These are phyloP conservation scores for Melanaphis sacchari DNA, from an alignment of 1,140 invertebrate genomes.

Conservation along the genomic window DNA sequence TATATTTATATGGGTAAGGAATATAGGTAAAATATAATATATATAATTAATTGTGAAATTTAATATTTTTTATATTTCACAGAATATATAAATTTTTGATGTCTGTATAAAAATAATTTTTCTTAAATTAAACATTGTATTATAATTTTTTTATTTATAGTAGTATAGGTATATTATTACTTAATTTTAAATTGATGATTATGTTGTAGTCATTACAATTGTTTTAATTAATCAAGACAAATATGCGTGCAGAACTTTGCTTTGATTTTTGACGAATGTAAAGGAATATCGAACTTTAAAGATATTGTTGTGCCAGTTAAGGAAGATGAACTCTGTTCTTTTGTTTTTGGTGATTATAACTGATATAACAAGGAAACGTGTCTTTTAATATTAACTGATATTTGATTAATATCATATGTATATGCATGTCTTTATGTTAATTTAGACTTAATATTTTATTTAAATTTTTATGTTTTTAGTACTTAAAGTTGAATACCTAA, in stretches of 20 bases:
- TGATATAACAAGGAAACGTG: not conserved
- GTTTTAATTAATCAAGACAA: slow-evolving; percentile 63
- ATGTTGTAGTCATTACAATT: slow-evolving; percentile 63
- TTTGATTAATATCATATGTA: not conserved
- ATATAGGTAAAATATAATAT: too few relatives aligned
- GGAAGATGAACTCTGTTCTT: slow-evolving; percentile 77
- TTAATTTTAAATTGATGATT: slow-evolving; percentile 73
- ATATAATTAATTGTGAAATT: not conserved
- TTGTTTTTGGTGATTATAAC: not conserved
- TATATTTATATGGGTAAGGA: not conserved
- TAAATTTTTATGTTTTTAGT: not conserved
- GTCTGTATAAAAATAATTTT: too few relatives aligned
- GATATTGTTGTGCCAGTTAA: slow-evolving; percentile 93
- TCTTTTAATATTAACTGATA: too few relatives aligned
- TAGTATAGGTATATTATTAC: not conserved
- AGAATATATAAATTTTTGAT: too few relatives aligned
- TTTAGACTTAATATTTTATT: not conserved
- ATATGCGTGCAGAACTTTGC: slow-evolving; percentile 75
- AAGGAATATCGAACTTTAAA: slow-evolving; percentile 83
- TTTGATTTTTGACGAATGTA: slow-evolving; percentile 82
- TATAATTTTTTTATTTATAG: not conserved
- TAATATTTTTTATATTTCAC: not conserved
- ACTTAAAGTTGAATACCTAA: not conserved
- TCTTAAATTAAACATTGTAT: too few relatives aligned
- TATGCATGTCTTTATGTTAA: not conserved